Evolutionary conservation across 1,140 invertebrate species (phyloP), one percentile per base, ranked within the genome.

Genomic region (Pseudomyrmex pallidus): DNA sequence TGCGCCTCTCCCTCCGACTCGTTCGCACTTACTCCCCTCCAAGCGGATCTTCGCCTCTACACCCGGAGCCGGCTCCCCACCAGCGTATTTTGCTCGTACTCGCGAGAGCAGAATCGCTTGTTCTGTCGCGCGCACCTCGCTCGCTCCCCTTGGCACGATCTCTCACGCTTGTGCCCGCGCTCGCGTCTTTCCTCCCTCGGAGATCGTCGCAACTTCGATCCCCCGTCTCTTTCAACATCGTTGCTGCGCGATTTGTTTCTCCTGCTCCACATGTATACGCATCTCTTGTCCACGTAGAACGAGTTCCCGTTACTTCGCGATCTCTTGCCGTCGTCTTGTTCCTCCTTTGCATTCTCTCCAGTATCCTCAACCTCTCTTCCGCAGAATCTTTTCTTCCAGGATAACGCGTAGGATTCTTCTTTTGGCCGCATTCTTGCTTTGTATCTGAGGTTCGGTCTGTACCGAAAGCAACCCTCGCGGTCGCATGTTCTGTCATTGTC

Each of bases 1-100:
- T 92, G 91, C 89, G 90, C 90, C 92, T 91, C 92, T 91, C 92
- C 89, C 90, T 90, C 76, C 66, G 90, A 74, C 87, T 88, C 89
- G 83, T 68, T 74, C 66, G 82, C 80, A 87, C 87, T 90, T 89
- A 88, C 90, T 87, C 86, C 83, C 84, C 87, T 80, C 87, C 86
- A 85, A 83, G 80, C 68, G 70, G 61, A 83, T 82, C 83, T 85
- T 85, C 74, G 59, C 74, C 68, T 74, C 84, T 57, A 57, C 88
- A 83, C 52, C 66, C 25, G 64, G 13, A 61, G 35, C 46, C 12
- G 44, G 57, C 56, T 64, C 84, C 62, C 78, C 46, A 67, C 73
- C 86, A 66, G 56, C 35, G 35, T 35, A 35, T 35, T 35, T 35
- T 35, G 4, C 35, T 35, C 35, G 35, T 35, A 35, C 35, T 35